Evolutionary conservation across 64 coral and sea anemone genomes (phyloP).

Genomic region (Anthopleura sola): DNA sequence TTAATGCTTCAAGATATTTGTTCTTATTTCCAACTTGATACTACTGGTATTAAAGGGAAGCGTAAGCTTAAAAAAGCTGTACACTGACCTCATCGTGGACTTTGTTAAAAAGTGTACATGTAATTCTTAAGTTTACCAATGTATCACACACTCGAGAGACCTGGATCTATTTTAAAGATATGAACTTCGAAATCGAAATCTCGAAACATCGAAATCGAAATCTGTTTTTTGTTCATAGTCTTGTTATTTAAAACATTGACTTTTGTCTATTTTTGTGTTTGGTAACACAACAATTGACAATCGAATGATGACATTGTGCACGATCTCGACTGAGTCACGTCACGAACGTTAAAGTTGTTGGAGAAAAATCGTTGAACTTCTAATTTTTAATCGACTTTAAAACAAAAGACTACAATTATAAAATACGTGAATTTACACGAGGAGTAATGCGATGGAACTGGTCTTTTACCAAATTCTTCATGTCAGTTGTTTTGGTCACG

Average conservation of each 20-base stretch:
- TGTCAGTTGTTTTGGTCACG: conserved; percentile 8
- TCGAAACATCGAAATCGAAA: not conserved
- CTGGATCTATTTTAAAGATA: not conserved
- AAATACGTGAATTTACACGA: not conserved
- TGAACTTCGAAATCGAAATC: no score
- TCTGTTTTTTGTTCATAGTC: not conserved
- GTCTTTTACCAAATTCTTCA: not conserved
- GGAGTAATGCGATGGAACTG: not conserved
- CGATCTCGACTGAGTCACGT: not conserved
- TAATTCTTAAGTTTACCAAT: not conserved
- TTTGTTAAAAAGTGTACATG: conserved; percentile 36
- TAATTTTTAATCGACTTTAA: not conserved
- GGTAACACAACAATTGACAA: no score
- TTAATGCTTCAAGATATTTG: conserved; percentile 25
- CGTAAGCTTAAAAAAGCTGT: conserved; percentile 35
- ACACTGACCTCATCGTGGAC: not conserved
- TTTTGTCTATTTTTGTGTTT: no score
- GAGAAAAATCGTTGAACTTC: not conserved
- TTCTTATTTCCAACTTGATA: conserved; percentile 20
- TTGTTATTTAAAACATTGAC: no score
- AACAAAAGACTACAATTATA: not conserved
- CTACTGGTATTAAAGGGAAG: conserved; percentile 21
- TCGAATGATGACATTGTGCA: no score
- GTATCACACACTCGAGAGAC: not conserved
- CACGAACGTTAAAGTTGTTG: not conserved